Conservation (phyloP, 2,797 vertebrate species). For the Sorex maritimensis region DNA sequence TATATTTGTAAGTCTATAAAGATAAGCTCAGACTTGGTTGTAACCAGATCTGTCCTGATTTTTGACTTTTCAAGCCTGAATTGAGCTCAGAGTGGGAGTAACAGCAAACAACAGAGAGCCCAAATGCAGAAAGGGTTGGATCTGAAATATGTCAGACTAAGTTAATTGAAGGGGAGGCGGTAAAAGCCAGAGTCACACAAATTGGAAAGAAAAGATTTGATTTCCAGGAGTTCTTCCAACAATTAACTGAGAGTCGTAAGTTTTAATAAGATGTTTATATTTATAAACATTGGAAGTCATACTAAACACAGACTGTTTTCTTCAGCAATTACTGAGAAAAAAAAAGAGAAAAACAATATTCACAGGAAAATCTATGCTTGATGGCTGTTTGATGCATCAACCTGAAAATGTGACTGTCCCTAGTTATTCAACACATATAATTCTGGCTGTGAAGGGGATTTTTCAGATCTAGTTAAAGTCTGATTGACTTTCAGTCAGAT, state of each 20-base stretch:
- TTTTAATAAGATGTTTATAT: conserved; percentile 28
- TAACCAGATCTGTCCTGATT: not conserved
- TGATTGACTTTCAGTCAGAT: conserved; percentile 21
- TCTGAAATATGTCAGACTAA: not conserved
- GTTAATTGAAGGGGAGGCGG: not conserved
- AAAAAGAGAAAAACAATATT: not conserved
- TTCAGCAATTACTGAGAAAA: conserved; percentile 32
- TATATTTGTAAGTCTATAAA: conserved; percentile 32
- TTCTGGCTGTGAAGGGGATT: not conserved
- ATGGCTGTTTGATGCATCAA: not conserved
- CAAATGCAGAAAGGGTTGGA: not conserved
- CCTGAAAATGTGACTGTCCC: not conserved
- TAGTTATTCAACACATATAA: conserved; percentile 28
- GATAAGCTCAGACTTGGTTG: not conserved
- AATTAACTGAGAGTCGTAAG: not conserved
- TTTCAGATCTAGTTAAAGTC: not conserved
- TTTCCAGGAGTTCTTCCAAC: not conserved
- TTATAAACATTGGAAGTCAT: conserved; percentile 14
- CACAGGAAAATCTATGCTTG: not conserved
- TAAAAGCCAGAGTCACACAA: conserved; percentile 17
- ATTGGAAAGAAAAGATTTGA: conserved; percentile 20
- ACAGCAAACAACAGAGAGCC: not conserved
- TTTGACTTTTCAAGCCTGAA: conserved; percentile 21
- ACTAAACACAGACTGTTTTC: not conserved
- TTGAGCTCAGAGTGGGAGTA: not conserved